Conservation (phyloP, 2,797 vertebrate genomes). For the Anolis apletophallus region DNA sequence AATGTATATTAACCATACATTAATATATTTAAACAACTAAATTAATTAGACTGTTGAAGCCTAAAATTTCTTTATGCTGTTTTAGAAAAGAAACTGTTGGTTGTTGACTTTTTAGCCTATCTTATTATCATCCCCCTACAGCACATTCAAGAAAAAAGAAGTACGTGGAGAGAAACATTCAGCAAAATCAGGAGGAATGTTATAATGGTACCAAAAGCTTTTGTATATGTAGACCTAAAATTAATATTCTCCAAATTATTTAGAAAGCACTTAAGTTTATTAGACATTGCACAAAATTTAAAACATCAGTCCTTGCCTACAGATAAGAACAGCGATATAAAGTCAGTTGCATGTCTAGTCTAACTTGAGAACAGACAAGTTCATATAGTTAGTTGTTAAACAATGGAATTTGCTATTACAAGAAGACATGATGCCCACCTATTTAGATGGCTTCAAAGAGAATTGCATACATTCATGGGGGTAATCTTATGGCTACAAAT, state of each 20-base stretch:
- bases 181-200: background rate
- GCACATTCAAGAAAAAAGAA: background rate
- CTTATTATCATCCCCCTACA: background rate
- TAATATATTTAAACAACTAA: background rate
- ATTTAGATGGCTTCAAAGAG: background rate
- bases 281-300: background rate
- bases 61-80: background rate
- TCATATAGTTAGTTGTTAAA: too few relatives aligned
- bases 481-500: background rate
- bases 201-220: too few relatives aligned
- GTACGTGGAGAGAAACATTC: background rate
- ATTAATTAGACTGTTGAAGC: background rate
- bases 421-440: background rate
- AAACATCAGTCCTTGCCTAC: background rate
- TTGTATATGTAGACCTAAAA: background rate
- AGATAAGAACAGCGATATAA: background rate
- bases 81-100: background rate
- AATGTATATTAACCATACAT: too few relatives aligned
- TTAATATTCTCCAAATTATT: background rate
- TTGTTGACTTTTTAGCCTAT: background rate
- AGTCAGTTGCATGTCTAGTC: background rate
- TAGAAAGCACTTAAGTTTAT: background rate
- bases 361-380: background rate
- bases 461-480: background rate
- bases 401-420: background rate